Conservation (phyloP, 2,113 vertebrate species). For the Paramormyrops kingsleyae region DNA sequence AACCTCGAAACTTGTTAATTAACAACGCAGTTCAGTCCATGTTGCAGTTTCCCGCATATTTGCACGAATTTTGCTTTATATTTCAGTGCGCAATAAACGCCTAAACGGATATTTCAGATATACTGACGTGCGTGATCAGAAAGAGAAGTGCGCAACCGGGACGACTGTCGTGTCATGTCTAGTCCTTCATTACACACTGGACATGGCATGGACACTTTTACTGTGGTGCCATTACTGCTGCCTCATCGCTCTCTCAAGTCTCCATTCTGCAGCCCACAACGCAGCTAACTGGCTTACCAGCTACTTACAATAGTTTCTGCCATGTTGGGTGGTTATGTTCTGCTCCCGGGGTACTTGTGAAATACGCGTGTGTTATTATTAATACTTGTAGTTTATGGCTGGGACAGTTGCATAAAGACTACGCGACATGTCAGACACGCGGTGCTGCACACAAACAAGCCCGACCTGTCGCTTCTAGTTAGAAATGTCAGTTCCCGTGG, state of each 20-base stretch:
- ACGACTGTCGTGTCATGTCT: neutral
- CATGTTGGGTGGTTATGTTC: conserved; percentile 53
- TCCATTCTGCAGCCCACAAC: conserved; percentile 24
- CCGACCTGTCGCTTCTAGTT: conserved; percentile 10
- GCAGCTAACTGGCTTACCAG: conserved; percentile 28
- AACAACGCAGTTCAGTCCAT: neutral
- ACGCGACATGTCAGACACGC: conserved; percentile 55
- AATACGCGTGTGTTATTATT: neutral
- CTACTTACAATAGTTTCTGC: conserved; percentile 83
- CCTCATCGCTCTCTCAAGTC: conserved; percentile 68
- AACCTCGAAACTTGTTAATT: neutral
- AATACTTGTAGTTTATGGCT: conserved; percentile 12
- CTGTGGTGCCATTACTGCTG: conserved; percentile 73
- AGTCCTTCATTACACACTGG: neutral
- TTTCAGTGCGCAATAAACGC: neutral
- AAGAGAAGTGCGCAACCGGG: neutral
- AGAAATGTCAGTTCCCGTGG: neutral
- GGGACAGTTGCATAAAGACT: conserved; percentile 54
- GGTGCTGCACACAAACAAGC: conserved; percentile 41
- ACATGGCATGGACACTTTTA: neutral
- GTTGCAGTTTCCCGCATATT: neutral
- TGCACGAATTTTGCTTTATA: neutral
- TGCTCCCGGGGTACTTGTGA: conserved; percentile 17
- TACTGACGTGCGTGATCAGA: neutral
- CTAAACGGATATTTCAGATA: neutral